Evolutionary conservation across 1,140 invertebrate genomes (phyloP).

Genomic region (Drosophila pseudoananassae): DNA sequence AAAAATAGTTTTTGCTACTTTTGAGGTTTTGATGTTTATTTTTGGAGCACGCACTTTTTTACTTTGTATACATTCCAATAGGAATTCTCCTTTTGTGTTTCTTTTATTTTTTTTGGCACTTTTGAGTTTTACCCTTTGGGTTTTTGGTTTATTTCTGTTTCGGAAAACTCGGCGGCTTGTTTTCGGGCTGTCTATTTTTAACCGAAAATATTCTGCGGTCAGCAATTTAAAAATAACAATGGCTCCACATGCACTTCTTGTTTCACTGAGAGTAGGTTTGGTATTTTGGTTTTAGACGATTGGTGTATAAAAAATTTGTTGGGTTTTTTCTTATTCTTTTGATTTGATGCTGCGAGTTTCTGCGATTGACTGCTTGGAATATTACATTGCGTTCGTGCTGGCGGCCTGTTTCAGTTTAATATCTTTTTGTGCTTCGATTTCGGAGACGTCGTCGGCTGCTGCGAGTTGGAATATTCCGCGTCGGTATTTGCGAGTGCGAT

Average conservation of each 20-base stretch:
- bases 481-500: constrained; percentile 24
- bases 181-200: constrained; percentile 62
- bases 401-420: constrained; percentile 13
- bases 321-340: constrained; percentile 5
- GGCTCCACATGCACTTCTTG: constrained; percentile 67
- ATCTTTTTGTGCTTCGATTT: constrained; percentile 7
- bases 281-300: not conserved
- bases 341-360: constrained; percentile 27
- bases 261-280: constrained; percentile 21
- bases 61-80: constrained; percentile 24
- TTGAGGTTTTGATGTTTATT: constrained; percentile 30
- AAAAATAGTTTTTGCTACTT: constrained; percentile 18
- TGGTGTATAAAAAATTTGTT: not conserved
- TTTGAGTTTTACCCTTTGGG: constrained; percentile 76
- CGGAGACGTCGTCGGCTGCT: constrained; percentile 1
- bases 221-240: constrained; percentile 78
- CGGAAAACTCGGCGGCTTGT: constrained; percentile 26
- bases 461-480: constrained; percentile 12
- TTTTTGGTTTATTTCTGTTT: constrained; percentile 58
- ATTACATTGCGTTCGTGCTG: not conserved
- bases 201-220: constrained; percentile 65
- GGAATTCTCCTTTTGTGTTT: not conserved
- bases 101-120: constrained; percentile 60
- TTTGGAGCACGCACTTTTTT: constrained; percentile 41
- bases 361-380: not conserved